Percentiles rank a stretch among this genome's conserved stretches.
These are phyloP conservation scores for Ceramica pisi DNA, from an alignment of 2,888 invertebrate species.

Conservation along the genomic window DNA sequence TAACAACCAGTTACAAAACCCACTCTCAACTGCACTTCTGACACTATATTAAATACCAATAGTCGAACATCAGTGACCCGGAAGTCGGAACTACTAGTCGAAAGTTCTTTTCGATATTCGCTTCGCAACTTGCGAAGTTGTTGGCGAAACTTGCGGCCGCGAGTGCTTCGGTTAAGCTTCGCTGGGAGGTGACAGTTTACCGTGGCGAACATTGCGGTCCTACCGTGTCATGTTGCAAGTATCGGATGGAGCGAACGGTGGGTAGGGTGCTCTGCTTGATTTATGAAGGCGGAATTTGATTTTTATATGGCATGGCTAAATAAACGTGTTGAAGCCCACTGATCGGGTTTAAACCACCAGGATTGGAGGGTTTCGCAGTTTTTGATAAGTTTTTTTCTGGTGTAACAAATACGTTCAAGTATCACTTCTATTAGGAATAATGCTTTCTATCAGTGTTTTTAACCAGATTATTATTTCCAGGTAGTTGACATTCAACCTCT, in stretches of 20 bases:
- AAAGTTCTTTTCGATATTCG: conserved; percentile 72
- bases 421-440: too few relatives aligned
- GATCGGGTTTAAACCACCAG: too few relatives aligned
- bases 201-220: conserved; percentile 75
- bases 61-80: conserved; percentile 61
- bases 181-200: conserved; percentile 76
- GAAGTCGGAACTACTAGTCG: conserved; percentile 62
- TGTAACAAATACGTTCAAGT: too few relatives aligned
- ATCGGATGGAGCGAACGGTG: conserved; percentile 36
- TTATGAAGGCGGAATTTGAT: neutral
- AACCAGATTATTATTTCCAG: too few relatives aligned
- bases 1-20: conserved; percentile 22
- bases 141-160: conserved; percentile 79
- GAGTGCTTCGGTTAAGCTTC: conserved; percentile 71
- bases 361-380: too few relatives aligned
- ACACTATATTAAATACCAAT: conserved; percentile 49
- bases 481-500: too few relatives aligned
- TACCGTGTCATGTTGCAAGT: conserved; percentile 68
- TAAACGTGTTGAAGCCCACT: neutral
- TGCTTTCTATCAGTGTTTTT: too few relatives aligned
- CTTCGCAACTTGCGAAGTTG: conserved; percentile 76
- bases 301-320: too few relatives aligned
- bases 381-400: too few relatives aligned
- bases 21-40: conserved; percentile 6
- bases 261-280: conserved; percentile 49